Evolutionary conservation across 2,888 invertebrate genomes (phyloP).

Genomic region (Rhagonycha fulva): DNA sequence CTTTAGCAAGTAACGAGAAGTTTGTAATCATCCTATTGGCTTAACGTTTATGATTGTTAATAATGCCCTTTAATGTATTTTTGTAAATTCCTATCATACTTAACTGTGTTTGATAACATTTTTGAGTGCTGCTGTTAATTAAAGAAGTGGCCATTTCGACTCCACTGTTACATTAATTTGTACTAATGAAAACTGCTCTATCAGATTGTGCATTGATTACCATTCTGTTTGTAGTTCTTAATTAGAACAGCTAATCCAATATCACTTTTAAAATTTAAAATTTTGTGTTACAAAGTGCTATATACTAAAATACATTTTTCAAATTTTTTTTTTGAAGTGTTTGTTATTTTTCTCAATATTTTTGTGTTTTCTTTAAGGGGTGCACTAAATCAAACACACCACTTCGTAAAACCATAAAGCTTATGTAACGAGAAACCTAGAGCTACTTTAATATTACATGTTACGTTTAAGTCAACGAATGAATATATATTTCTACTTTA

Average conservation of each 20-base stretch:
- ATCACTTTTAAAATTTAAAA: neutral
- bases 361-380: neutral
- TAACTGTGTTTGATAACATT: neutral
- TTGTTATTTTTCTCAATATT: neutral
- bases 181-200: neutral
- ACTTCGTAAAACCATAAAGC: constrained; percentile 1
- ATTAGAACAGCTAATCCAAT: neutral
- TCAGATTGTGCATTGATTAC: neutral
- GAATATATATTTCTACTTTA: constrained; percentile 4
- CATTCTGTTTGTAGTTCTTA: neutral
- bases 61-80: neutral
- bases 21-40: neutral
- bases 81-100: neutral
- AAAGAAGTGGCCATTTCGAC: neutral
- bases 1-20: neutral
- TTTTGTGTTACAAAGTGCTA: neutral
- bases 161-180: neutral
- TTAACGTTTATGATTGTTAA: neutral
- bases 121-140: neutral
- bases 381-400: neutral
- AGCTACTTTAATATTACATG: constrained; percentile 1
- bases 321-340: neutral
- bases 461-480: constrained; percentile 1
- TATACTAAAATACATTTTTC: neutral
- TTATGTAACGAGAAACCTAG: constrained; percentile 2